Percentiles rank a stretch among this genome's conserved stretches.
These are phyloP conservation scores for Notechis scutatus DNA, from an alignment of 2,113 vertebrate genomes.

Conservation along the genomic window DNA sequence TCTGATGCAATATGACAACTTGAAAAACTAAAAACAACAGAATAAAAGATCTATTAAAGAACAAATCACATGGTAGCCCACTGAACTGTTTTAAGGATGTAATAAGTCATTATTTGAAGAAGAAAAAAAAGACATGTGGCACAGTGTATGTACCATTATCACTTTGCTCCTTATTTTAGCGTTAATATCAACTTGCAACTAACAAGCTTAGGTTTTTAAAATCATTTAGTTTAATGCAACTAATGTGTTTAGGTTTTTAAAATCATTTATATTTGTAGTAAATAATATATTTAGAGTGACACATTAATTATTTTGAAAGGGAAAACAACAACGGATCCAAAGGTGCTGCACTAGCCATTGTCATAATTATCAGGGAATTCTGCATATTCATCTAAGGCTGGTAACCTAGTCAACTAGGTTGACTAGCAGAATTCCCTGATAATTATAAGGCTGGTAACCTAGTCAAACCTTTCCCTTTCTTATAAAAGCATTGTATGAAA, in stretches of 20 bases:
- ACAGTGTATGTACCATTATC: neutral
- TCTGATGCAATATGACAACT: slow-evolving; percentile 43
- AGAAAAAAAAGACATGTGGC: neutral
- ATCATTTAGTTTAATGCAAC: neutral
- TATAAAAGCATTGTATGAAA: neutral
- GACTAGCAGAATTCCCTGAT: too few relatives aligned
- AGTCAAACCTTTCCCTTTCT: neutral
- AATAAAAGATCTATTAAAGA: slow-evolving; percentile 45
- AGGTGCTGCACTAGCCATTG: neutral
- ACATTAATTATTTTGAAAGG: neutral
- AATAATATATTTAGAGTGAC: neutral
- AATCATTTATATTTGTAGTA: neutral
- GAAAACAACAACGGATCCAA: neutral
- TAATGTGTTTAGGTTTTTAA: neutral
- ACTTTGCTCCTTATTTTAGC: neutral
- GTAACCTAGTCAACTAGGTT: neutral
- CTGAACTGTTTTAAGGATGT: slow-evolving; percentile 11
- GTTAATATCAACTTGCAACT: accelerated
- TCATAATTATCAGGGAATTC: neutral
- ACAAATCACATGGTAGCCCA: slow-evolving; percentile 27
- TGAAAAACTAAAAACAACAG: slow-evolving; percentile 32
- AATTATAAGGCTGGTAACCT: neutral
- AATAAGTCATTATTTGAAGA: slow-evolving; percentile 12
- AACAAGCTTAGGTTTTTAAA: neutral
- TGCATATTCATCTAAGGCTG: neutral